A percentile compares a stretch with the other conserved stretches of the same genome.
Evolutionary conservation across 1,140 invertebrate genomes (phyloP).

Genomic region (Ridgeia piscesae): DNA sequence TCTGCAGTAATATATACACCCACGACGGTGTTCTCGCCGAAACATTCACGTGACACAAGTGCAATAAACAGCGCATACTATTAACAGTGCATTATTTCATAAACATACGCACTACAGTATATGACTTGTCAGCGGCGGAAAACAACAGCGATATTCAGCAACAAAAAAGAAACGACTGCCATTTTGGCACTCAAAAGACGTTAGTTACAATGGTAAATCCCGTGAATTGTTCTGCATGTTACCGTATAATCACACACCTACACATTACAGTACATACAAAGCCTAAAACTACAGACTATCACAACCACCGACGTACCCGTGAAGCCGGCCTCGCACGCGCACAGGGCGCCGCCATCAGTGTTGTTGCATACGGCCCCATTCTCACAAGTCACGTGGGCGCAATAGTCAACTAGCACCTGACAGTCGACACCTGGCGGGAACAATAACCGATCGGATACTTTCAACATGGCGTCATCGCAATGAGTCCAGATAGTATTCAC

Average conservation of each 20-base stretch:
- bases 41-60: too few species aligned
- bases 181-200: neutral
- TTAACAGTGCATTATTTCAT: too few species aligned
- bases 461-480: constrained; percentile 6
- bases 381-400: constrained; percentile 9
- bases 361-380: constrained; percentile 6
- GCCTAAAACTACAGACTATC: neutral
- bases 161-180: neutral
- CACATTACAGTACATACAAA: neutral
- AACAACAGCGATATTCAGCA: neutral
- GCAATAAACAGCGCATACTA: too few species aligned
- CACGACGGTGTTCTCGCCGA: too few species aligned
- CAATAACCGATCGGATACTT: neutral
- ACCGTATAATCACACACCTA: neutral
- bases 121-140: neutral
- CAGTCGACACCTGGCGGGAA: neutral
- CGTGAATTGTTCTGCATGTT: neutral
- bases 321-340: neutral
- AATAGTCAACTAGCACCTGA: constrained; percentile 11
- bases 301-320: neutral
- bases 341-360: neutral
- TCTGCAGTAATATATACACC: too few species aligned
- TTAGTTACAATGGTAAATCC: neutral
- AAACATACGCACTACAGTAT: neutral
- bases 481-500: neutral